Evolutionary conservation across 2,888 invertebrate genomes (phyloP).

Genomic region (Xylota segnis): DNA sequence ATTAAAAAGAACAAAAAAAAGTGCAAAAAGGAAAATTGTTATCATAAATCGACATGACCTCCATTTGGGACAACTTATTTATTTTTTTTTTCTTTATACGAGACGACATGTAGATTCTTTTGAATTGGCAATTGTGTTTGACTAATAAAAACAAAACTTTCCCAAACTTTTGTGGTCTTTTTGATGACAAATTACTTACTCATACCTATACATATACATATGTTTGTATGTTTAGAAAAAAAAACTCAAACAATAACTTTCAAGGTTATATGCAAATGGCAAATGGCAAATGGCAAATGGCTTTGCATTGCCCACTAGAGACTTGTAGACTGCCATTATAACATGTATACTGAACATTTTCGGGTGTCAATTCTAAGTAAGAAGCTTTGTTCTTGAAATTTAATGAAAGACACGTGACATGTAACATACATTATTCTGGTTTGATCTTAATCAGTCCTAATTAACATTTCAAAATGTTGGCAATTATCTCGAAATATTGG

Average conservation of each 20-base stretch:
- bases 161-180: not conserved
- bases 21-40: not conserved
- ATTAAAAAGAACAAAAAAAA: slow-evolving; percentile 7
- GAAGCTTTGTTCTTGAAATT: slow-evolving; percentile 5
- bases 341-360: slow-evolving; percentile 2
- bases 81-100: not conserved
- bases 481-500: not conserved
- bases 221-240: not conserved
- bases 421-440: not conserved
- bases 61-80: slow-evolving; percentile 6
- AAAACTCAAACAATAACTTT: slow-evolving; percentile 18
- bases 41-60: slow-evolving; percentile 40
- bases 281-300: no score
- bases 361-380: slow-evolving; percentile 21
- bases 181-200: not conserved
- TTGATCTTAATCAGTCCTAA: not conserved
- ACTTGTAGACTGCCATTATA: slow-evolving; percentile 4
- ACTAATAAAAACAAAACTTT: not conserved
- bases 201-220: not conserved
- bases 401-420: slow-evolving; percentile 13
- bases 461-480: slow-evolving; percentile 8
- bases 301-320: not conserved
- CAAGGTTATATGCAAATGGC: slow-evolving; percentile 12
- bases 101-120: not conserved
- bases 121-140: slow-evolving; percentile 2